Base-by-base conservation (phyloP, 2,888 invertebrate species). In the Julus scanicus region DNA sequence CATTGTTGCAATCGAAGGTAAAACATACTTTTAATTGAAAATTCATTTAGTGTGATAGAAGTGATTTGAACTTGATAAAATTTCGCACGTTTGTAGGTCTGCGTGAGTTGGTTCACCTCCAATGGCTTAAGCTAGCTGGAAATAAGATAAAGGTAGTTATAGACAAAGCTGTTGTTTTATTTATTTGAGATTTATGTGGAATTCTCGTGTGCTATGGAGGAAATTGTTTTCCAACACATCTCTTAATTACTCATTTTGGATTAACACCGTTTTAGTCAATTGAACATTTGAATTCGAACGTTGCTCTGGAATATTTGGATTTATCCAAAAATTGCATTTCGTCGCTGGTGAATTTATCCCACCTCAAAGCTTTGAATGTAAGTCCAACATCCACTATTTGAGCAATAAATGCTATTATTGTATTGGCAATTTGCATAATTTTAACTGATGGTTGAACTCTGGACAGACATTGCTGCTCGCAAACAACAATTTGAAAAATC, bases 291-390 rank as follows among this genome's bases (percentile, higher is more conserved):
- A 95, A 96, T 91, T 95, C 95, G 90, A 97, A 97, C 92, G 93
- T 94, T 85, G 95, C 95, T 91, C 93, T 98, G 92, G 96, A 97
- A 92, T 95, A 95, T 92, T 92, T 98, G 90, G 98, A 98, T 93
- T 93, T 98, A 90, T 97, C 97, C 4, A 97, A 97, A 92, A 98
- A 98, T 92, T 95, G 95, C 92, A 97, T 98, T 91, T 94, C 96
- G 88, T 95, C 95, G 91, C 94, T 98, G 89, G 95, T 96, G 90
- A 97, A 98, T 93, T 94, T 98, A 90, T 96, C 97, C 39, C 95
- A 95, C 92, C 93, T 98, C 90, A 95, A 95, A 91, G 94, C 94
- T 91, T 94, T 98, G 87, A 97, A 97, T 95, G 97, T 97, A 93
- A 93, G 86, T n/a, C 20, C 37, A 37, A 17, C 9, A 8, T 13